A percentile compares a stretch with the other conserved stretches of the same genome.
These are phyloP conservation scores for Portunus trituberculatus DNA, from an alignment of 1,140 invertebrate species.

Conservation along the genomic window DNA sequence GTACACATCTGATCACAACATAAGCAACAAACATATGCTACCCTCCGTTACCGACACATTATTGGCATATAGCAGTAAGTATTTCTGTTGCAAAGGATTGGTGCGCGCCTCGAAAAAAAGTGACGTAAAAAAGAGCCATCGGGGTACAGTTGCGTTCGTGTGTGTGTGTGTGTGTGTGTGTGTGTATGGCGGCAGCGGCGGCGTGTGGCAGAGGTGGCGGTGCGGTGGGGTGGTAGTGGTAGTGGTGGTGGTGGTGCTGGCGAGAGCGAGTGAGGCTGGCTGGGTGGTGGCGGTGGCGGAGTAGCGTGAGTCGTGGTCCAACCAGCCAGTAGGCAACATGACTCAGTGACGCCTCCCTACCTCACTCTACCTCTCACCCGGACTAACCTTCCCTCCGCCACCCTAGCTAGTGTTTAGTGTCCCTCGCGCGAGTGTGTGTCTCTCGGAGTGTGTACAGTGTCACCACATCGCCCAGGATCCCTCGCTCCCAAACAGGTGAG, in stretches of 20 bases:
- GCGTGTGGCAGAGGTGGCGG: too few relatives aligned
- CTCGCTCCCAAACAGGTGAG: slow-evolving; percentile 37
- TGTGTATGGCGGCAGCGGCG: neutral
- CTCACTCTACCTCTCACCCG: slow-evolving; percentile 36
- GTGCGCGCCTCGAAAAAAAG: neutral
- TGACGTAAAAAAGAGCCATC: neutral
- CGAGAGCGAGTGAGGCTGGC: neutral
- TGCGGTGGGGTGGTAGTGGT: neutral
- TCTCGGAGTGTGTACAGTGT: slow-evolving; percentile 28
- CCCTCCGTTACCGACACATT: too few relatives aligned
- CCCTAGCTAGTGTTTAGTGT: slow-evolving; percentile 47
- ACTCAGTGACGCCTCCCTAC: slow-evolving; percentile 39
- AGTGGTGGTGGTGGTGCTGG: neutral
- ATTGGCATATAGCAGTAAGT: too few relatives aligned
- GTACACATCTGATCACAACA: neutral
- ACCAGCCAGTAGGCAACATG: slow-evolving; percentile 48
- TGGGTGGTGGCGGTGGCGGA: slow-evolving; percentile 29
- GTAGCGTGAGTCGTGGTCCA: slow-evolving; percentile 48
- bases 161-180: slow-evolving; percentile 32
- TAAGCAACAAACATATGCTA: too few relatives aligned
- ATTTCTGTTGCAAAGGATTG: neutral
- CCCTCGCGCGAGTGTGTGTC: slow-evolving; percentile 39
- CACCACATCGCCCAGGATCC: slow-evolving; percentile 10
- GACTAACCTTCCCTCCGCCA: slow-evolving; percentile 9
- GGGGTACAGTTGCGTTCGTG: slow-evolving; percentile 33